A percentile compares a stretch with the other conserved stretches of the same genome.
Conservation (phyloP, 2,797 vertebrate species). For the Remorina albescens region DNA sequence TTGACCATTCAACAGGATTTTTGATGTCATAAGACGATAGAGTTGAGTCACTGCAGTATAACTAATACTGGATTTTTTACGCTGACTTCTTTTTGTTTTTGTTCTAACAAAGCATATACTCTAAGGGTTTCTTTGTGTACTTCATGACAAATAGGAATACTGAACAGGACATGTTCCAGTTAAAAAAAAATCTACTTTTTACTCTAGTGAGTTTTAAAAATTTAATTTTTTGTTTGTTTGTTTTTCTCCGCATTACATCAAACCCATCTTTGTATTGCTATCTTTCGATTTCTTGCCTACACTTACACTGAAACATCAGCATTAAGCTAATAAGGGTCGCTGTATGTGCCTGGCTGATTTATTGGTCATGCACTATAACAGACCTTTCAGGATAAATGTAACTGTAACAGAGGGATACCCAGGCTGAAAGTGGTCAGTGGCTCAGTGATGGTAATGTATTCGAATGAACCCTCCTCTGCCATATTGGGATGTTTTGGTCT, state of each 20-base stretch:
- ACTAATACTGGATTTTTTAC: too few species aligned
- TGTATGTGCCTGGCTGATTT: background rate
- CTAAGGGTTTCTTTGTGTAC: too few species aligned
- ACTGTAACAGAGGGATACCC: background rate
- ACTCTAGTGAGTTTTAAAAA: too few species aligned
- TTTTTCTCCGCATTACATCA: background rate
- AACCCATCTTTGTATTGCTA: background rate
- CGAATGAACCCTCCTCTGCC: constrained; percentile 14
- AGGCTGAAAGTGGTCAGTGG: background rate
- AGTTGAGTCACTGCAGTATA: too few species aligned
- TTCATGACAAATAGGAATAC: too few species aligned
- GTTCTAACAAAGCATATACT: too few species aligned
- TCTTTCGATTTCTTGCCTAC: background rate
- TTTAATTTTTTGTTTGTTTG: too few species aligned
- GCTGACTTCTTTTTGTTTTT: too few species aligned
- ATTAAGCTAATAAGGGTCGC: background rate
- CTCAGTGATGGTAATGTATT: constrained; percentile 30
- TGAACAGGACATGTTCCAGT: too few species aligned
- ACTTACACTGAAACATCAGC: background rate
- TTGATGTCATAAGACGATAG: too few species aligned
- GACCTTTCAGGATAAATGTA: constrained; percentile 10
- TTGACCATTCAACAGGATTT: too few species aligned
- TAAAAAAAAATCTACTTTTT: too few species aligned
- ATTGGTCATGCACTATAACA: background rate
- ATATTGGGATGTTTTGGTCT: constrained; percentile 12